Percentiles rank a stretch among this genome's conserved stretches.
These are phyloP conservation scores for Rhinopithecus roxellana DNA, from an alignment of 2,113 vertebrate genomes.

Conservation along the genomic window DNA sequence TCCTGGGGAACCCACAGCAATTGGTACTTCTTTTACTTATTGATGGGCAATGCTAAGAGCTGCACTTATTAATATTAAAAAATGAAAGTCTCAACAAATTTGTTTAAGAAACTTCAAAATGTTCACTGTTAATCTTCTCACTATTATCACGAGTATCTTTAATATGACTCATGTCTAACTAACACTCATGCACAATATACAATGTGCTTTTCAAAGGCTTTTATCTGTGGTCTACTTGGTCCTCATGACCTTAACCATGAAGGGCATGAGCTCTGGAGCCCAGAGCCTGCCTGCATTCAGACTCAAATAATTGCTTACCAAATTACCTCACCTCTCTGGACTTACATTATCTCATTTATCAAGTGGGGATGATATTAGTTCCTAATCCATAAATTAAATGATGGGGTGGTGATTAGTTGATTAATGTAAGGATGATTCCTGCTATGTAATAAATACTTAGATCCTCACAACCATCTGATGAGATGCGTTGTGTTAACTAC, in stretches of 20 bases:
- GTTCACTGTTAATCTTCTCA: not conserved
- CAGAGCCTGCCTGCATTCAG: not conserved
- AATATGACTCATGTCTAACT: not conserved
- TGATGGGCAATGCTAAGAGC: not conserved
- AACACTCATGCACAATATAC: not conserved
- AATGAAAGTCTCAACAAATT: not conserved
- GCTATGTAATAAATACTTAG: not conserved
- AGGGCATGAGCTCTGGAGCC: not conserved
- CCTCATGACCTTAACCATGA: not conserved
- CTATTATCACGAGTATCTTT: not conserved
- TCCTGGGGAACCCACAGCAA: not conserved
- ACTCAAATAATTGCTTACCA: not conserved
- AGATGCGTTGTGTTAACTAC: not conserved
- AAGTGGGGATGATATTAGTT: not conserved
- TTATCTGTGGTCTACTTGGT: not conserved
- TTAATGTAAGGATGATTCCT: not conserved
- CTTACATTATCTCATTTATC: not conserved
- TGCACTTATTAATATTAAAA: not conserved
- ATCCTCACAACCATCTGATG: not conserved
- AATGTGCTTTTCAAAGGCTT: not conserved
- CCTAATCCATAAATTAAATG: not conserved
- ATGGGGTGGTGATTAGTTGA: not conserved
- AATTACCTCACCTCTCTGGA: not conserved
- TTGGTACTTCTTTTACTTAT: not conserved
- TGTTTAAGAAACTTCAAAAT: conserved; percentile 22